Conservation (phyloP, 2,888 invertebrate genomes). For the Ennomos fuscantarius region DNA sequence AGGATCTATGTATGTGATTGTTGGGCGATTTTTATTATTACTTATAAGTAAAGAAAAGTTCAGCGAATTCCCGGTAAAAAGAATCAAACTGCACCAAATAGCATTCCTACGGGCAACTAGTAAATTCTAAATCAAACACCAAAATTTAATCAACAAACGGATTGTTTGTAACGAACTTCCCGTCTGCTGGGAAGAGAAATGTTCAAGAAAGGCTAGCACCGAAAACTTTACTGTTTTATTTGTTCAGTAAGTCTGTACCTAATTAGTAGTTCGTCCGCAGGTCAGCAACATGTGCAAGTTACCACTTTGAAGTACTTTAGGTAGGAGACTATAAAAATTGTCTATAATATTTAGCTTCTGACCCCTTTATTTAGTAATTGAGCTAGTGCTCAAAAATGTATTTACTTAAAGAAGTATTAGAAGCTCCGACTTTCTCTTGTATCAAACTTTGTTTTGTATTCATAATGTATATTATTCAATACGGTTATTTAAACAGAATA, state of each 20-base stretch:
- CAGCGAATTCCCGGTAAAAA: background rate
- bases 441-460: slow-evolving; percentile 32
- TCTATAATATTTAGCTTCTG: no score
- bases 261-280: background rate
- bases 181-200: slow-evolving; percentile 4
- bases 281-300: background rate
- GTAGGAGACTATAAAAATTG: no score
- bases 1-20: no score
- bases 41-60: background rate
- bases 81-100: background rate
- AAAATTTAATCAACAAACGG: slow-evolving; percentile 10
- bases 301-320: background rate
- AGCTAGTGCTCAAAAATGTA: background rate
- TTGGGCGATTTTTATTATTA: no score
- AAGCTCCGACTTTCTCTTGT: background rate
- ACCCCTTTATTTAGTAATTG: no score
- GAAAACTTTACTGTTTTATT: slow-evolving; percentile 12
- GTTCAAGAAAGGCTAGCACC: slow-evolving; percentile 1
- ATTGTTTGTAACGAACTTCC: slow-evolving; percentile 6
- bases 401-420: background rate
- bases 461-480: no score
- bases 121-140: slow-evolving; percentile 8
- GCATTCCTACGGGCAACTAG: background rate
- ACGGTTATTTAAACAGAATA: no score
- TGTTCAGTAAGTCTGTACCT: background rate